These are phyloP conservation scores for Caracal caracal DNA, from an alignment of 2,113 vertebrate genomes.

Conservation along the genomic window DNA sequence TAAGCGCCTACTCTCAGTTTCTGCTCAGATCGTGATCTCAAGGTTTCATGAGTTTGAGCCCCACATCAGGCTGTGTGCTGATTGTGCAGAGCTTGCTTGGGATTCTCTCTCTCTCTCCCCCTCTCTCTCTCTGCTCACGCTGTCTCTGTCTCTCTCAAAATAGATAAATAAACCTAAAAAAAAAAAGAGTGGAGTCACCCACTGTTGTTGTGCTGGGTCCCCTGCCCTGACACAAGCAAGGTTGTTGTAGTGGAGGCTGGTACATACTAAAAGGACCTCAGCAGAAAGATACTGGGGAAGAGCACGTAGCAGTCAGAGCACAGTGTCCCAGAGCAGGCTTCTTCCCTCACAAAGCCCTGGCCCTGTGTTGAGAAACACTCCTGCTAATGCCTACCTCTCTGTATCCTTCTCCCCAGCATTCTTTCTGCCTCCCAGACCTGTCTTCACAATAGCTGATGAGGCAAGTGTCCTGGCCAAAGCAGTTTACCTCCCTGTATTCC, in stretches of 20 bases:
- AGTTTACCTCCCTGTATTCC: neutral
- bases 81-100: no score
- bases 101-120: no score
- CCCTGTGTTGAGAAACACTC: neutral
- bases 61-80: no score
- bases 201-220: neutral
- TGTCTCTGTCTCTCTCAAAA: no score
- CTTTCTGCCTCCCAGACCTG: neutral
- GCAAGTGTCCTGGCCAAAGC: neutral
- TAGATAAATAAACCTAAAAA: no score
- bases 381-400: neutral
- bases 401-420: fast-evolving
- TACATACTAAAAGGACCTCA: neutral
- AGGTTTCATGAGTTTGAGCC: no score
- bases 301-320: neutral
- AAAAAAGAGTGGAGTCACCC: neutral
- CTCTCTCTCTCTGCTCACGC: no score
- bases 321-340: no score
- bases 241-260: neutral
- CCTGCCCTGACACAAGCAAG: neutral
- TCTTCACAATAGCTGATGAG: neutral
- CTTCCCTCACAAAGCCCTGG: neutral
- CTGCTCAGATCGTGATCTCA: no score
- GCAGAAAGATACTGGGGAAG: neutral
- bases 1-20: no score